Conservation (phyloP, 1,140 invertebrate genomes). For the Eurosta solidaginis region DNA sequence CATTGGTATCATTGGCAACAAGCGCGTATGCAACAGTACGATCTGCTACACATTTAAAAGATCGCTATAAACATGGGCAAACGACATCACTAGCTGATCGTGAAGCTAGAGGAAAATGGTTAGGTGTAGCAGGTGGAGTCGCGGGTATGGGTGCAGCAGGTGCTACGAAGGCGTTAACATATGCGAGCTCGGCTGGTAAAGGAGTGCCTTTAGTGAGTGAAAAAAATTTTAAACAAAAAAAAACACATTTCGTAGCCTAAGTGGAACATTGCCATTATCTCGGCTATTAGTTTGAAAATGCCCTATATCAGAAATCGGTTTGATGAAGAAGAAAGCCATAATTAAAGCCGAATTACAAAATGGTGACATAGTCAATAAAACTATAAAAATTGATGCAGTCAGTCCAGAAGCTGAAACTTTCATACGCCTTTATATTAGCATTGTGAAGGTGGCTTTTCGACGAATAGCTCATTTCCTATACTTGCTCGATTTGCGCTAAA, state of each 20-base stretch:
- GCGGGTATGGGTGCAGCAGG: conserved; percentile 48
- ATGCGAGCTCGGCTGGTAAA: conserved; percentile 41
- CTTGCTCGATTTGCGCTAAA: too few species aligned
- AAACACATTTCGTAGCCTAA: too few species aligned
- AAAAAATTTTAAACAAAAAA: too few species aligned
- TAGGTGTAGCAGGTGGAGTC: conserved; percentile 41
- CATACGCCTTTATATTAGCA: too few species aligned
- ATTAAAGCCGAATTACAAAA: too few species aligned
- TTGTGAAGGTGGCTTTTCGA: too few species aligned
- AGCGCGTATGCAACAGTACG: conserved; percentile 44
- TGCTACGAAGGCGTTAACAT: conserved; percentile 43
- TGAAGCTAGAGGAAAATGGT: conserved; percentile 44
- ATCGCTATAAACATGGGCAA: conserved; percentile 51
- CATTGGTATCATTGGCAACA: conserved; percentile 38
- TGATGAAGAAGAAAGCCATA: background rate
- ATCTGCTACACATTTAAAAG: conserved; percentile 38
- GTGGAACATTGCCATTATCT: background rate
- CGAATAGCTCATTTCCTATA: too few species aligned
- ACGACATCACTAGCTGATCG: conserved; percentile 44
- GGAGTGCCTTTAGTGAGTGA: conserved; percentile 46
- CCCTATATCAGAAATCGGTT: too few species aligned
- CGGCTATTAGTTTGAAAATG: too few species aligned
- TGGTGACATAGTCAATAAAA: too few species aligned
- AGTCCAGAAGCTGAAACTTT: too few species aligned
- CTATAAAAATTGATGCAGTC: too few species aligned